Conservation (phyloP, 2,113 vertebrate species). For the Tachysurus fulvidraco region DNA sequence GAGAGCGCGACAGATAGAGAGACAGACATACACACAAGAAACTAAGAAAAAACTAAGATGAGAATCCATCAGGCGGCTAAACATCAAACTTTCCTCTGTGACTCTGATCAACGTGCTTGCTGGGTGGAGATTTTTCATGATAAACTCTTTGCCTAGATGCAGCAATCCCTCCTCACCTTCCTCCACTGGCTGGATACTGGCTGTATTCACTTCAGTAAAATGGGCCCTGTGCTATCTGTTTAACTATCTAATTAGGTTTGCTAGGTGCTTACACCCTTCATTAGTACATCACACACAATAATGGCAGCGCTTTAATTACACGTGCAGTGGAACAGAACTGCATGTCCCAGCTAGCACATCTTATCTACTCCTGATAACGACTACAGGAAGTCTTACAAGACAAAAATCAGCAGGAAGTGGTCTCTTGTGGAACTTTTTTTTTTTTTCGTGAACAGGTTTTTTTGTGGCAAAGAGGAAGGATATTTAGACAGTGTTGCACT, state of each 20-base stretch:
- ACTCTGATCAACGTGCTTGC: slow-evolving; percentile 42
- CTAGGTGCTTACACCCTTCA: slow-evolving; percentile 52
- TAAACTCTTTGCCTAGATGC: slow-evolving; percentile 46
- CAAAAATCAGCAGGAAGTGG: slow-evolving; percentile 3
- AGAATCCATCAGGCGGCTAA: slow-evolving; percentile 41
- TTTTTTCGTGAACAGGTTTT: background rate
- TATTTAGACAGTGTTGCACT: slow-evolving; percentile 44
- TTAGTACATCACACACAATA: slow-evolving; percentile 47
- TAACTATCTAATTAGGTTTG: slow-evolving; percentile 43
- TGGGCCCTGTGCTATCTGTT: slow-evolving; percentile 52
- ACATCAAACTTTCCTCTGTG: slow-evolving; percentile 48
- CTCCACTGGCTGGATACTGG: slow-evolving; percentile 22
- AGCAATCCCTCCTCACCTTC: slow-evolving; percentile 44
- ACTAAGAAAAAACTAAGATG: slow-evolving; percentile 23
- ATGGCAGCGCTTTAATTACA: slow-evolving; percentile 45
- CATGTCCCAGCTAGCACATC: background rate
- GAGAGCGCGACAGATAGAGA: slow-evolving; percentile 39
- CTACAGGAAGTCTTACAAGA: slow-evolving; percentile 24
- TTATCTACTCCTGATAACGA: background rate
- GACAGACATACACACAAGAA: slow-evolving; percentile 41
- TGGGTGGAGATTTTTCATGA: slow-evolving; percentile 54
- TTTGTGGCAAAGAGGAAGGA: slow-evolving; percentile 25
- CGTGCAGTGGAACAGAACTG: slow-evolving; percentile 15
- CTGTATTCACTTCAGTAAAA: slow-evolving; percentile 52
- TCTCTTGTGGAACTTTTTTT: slow-evolving; percentile 11